Base-by-base conservation (phyloP, 1,140 invertebrate species). In the Hypothenemus hampei region DNA sequence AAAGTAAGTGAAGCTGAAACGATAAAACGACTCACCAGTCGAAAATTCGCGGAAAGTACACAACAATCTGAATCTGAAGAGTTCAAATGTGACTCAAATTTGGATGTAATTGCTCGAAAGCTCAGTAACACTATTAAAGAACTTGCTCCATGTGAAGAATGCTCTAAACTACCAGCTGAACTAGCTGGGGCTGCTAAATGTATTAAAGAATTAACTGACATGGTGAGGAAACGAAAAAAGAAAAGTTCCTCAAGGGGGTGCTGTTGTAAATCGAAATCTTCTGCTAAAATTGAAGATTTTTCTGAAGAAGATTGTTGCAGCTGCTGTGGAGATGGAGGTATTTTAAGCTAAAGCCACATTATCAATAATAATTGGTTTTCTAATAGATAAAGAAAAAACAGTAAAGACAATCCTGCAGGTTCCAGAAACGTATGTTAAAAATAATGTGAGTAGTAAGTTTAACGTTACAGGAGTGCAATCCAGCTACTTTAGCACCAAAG, bases 1-100 rank as follows among this genome's bases (percentile, higher is more conserved):
- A 69, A 69, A 43, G 29, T 69, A 6, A 63, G 62, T 29, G 68
- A 69, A 55, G 64, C 65, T 7, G 65, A 64, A 26, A 68, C 65
- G 1, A 57, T 67, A 13, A 62, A 60, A 36, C 20, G 58, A 35
- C 16, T 67, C 3, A 57, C 49, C 8, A 45, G 33, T n/a, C 31
- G 60, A 43, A 57, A 40, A 31, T 37, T 37, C 35, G 2, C 11
- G 7, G n/a, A 1, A 16, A 37, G 7, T 37, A 31, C 10, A 31
- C 8, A 1, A 13, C 10, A 31, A 43, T 43, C 40, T 43, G n/a
- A n/a, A n/a, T n/a, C n/a, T 26, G 13, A 18, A 35, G 13, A 7
- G 4, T 53, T 15, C 29, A 57, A 43, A 29, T 48, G 33, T 11
- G 58, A 60, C 10, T 56, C 53, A 4, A 62, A 59, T 37, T 51